Conservation (phyloP, 2,113 vertebrate species). For the Sturnira hondurensis region DNA sequence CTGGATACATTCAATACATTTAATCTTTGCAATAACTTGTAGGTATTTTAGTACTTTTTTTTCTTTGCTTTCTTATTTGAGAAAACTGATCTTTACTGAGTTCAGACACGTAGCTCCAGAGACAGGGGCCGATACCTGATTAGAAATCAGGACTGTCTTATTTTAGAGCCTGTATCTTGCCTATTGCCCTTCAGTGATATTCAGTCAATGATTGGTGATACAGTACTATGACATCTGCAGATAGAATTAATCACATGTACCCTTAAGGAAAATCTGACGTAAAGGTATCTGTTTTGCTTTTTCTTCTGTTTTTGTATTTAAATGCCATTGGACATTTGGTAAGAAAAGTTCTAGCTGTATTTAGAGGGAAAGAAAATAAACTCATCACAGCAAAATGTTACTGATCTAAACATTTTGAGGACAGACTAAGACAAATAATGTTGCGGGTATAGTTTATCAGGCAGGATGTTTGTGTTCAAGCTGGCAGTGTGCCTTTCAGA, state of each 20-base stretch:
- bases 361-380: constrained; percentile 34
- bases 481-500: constrained; percentile 4
- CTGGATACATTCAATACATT: neutral
- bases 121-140: neutral
- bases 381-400: constrained; percentile 24
- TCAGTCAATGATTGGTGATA: neutral
- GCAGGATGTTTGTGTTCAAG: neutral
- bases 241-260: neutral
- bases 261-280: neutral
- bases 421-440: constrained; percentile 34
- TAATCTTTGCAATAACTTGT: neutral
- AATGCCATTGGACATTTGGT: neutral
- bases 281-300: neutral
- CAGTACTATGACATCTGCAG: neutral
- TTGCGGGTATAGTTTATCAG: constrained; percentile 32
- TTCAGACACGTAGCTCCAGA: neutral
- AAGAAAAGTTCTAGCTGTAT: neutral
- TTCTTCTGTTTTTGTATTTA: neutral
- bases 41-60: neutral
- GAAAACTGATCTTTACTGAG: neutral
- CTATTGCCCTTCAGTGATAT: neutral
- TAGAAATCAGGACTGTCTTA: neutral
- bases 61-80: neutral
- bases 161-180: neutral
- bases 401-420: neutral